A percentile compares a stretch with the other conserved stretches of the same genome.
These are phyloP conservation scores for Zosterops hypoxanthus DNA, from an alignment of 2,113 vertebrate genomes.

Conservation along the genomic window DNA sequence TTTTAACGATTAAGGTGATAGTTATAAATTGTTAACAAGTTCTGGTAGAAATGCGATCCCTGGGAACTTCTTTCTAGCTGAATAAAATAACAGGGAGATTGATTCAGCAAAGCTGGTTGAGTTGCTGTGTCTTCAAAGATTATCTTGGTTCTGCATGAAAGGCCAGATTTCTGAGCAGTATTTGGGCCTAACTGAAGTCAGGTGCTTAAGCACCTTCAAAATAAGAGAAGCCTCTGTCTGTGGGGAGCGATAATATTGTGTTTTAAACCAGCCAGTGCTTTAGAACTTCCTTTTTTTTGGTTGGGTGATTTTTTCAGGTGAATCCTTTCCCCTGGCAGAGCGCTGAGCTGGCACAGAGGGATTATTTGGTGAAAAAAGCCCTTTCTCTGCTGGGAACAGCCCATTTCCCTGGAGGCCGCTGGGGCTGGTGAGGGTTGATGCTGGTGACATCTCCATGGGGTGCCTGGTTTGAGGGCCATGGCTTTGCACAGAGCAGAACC, in stretches of 20 bases:
- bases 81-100: neutral
- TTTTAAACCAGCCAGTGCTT: neutral
- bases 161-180: neutral
- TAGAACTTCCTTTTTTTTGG: neutral
- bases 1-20: constrained; percentile 49
- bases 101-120: neutral
- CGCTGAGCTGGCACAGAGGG: neutral
- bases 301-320: neutral
- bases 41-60: constrained; percentile 28
- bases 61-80: neutral
- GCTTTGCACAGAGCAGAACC: neutral
- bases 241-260: constrained; percentile 25
- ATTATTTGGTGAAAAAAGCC: neutral
- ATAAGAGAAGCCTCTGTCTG: constrained; percentile 11
- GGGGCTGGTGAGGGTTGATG: rapidly evolving
- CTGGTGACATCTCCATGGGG: neutral
- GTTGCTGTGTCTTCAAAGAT: constrained; percentile 34
- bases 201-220: constrained; percentile 40
- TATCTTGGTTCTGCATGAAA: constrained; percentile 20
- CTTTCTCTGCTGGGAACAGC: neutral
- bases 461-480: neutral
- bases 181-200: neutral
- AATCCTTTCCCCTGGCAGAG: neutral
- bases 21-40: constrained; percentile 64
- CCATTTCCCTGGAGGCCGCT: neutral